Base-by-base conservation (phyloP, 2,113 vertebrate species). In the Microcebus lehilahytsara region DNA sequence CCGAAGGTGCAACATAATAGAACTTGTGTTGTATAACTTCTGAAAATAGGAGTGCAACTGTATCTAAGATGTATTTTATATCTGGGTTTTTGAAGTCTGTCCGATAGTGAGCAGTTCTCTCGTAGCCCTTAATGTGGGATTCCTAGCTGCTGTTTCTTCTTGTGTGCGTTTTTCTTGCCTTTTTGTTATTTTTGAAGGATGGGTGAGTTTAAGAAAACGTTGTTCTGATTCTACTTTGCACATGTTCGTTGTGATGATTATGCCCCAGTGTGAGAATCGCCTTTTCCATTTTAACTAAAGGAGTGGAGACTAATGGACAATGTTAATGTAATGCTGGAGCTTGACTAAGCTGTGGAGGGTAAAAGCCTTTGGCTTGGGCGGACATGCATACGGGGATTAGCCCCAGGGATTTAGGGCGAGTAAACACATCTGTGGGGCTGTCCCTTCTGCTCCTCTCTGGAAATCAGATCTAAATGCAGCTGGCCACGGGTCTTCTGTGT, bases 301-400 rank as follows among this genome's bases (percentile, higher is more conserved):
- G 30, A 71, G 19, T 3, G 49, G 60, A 56, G 8, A 0, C 0
- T 32, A 2, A 9, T 0, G 13, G 9, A 19, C 46, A 3, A 0
- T 7, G 0, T 0, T 20, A 12, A 25, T 42, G 5, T 80, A 49
- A 17, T 19, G 77, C 58, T 6, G 34, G 77, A 34, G 32, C 19
- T 22, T 66, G 4, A 0, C 5, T 86, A 5, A 5, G 42, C 83
- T 30, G 20, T 3, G 86, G 42, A 5, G 88, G 56, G n/a, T 9
- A 83, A 83, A n/a, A 0, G 14, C 75, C 51, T 9, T 32, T 7
- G 22, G 71, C 32, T 32, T 8, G 16, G 30, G 0, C 1, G 17
- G 5, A 11, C 1, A 3, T 23, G 23, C 20, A 2, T 30, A 34
- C 3, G 13, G 46, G 71, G 75, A 46, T 83, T 56, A 30, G 14